Evolutionary conservation across 92 coral and sea anemone species (phyloP).

Genomic region (Epizoanthus rinbou): DNA sequence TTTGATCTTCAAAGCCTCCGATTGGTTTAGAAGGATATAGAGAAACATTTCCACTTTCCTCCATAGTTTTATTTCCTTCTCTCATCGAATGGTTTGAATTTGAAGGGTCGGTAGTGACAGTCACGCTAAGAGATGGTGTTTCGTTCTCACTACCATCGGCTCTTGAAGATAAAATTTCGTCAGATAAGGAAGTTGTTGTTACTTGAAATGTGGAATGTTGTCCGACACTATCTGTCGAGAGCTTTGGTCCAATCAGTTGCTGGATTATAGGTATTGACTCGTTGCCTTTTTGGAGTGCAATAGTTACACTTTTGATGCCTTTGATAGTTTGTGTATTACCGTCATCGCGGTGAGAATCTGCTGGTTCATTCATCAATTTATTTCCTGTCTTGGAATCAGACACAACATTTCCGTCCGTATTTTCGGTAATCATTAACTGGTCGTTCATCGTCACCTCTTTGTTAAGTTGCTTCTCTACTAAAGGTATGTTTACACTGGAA

Average conservation of each 20-base stretch:
- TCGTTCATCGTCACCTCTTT: constrained; percentile 26
- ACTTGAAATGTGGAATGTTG: constrained; percentile 18
- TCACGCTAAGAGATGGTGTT: constrained; percentile 33
- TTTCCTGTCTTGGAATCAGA: background rate
- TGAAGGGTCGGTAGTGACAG: constrained; percentile 31
- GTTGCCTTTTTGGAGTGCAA: constrained; percentile 39
- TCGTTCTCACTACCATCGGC: background rate
- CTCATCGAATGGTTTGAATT: background rate
- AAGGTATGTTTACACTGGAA: background rate
- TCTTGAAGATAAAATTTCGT: background rate
- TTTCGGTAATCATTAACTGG: constrained; percentile 34
- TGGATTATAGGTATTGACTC: constrained; percentile 32
- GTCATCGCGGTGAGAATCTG: background rate
- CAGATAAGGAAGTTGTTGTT: constrained; percentile 5
- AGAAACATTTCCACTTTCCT: background rate
- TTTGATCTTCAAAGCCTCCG: background rate
- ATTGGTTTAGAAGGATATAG: background rate
- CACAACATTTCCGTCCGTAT: background rate
- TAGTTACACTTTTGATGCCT: constrained; percentile 36
- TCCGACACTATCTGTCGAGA: background rate
- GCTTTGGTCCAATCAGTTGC: constrained; percentile 14
- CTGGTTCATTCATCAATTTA: background rate
- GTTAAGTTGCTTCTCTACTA: constrained; percentile 22
- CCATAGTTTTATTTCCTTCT: background rate
- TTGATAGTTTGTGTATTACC: constrained; percentile 11